Conservation (phyloP, 1,140 invertebrate genomes). For the Panagrolaimus sp. region DNA sequence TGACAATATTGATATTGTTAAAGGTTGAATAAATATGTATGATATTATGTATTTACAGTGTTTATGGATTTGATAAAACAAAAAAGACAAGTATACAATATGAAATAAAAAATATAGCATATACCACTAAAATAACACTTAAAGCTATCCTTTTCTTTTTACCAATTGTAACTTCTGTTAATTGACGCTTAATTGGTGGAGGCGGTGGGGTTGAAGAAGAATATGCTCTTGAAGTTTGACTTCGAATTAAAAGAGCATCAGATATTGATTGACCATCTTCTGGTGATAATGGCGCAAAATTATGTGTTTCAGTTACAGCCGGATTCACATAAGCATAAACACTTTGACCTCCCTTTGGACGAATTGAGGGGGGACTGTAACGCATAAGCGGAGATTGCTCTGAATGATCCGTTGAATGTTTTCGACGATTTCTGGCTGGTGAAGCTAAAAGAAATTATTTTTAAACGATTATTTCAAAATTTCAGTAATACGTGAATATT, state of each 20-base stretch:
- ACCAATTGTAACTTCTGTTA: slow-evolving; percentile 13
- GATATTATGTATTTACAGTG: not conserved
- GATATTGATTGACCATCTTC: not conserved
- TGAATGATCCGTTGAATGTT: not conserved
- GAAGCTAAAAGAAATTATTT: not conserved
- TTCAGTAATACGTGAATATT: not conserved
- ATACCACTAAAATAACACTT: not conserved
- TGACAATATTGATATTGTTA: no score
- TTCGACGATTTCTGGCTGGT: not conserved
- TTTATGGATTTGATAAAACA: slow-evolving; percentile 6
- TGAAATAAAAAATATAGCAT: slow-evolving; percentile 17
- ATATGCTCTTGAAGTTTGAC: not conserved
- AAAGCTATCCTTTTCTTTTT: slow-evolving; percentile 17
- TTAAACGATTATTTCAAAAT: no score
- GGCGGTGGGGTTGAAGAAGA: not conserved
- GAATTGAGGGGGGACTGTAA: not conserved
- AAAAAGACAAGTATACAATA: slow-evolving; percentile 15
- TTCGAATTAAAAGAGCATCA: not conserved
- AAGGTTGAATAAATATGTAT: no score
- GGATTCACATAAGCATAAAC: not conserved
- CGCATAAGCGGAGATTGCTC: not conserved
- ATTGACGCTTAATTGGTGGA: not conserved
- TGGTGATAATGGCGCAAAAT: not conserved
- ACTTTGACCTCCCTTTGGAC: slow-evolving; percentile 2
- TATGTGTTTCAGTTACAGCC: not conserved